Base-by-base conservation (phyloP, 2,888 invertebrate species). In the Drosophila lacicola region DNA sequence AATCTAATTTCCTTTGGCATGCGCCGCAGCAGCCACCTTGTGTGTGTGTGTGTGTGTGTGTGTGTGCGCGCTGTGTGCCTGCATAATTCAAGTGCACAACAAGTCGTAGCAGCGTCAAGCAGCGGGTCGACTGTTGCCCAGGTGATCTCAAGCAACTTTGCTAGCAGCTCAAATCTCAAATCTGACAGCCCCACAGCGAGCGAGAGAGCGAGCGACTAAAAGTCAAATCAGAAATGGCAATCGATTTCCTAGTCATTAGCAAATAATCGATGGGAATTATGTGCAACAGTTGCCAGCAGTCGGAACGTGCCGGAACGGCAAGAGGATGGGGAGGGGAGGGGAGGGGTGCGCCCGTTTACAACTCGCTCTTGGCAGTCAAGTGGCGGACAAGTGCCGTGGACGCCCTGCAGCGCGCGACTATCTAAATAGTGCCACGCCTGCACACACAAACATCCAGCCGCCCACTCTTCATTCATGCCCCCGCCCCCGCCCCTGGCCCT, bases 1-100 rank as follows among this genome's bases (percentile, higher is more conserved):
- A 88, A 85, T 85, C 80, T 85, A 82, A 88, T 84, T 84, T 84
- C 83, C 85, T 65, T 82, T 75, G 67, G 49, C 66, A 70, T 69
- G 49, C 53, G 68, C 64, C 64, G 51, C 67, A 70, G 45, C 58
- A 41, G 41, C 17, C 55, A 50, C 49, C 63, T 60, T 58, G n/a
- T 45, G 55, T 42, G 44, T 9, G 19, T 60, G 34, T 53, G 41
- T 62, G 41, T 25, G 41, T 44, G 41, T 33, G 14, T 64, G 49
- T 70, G 64, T 62, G 44, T 36, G 37, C 41, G 41, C 33, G 14
- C 6, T 69, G 49, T 71, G 64, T 64, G 68, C 73, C 60, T 83
- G 82, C 82, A 81, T 83, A 81, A 81, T 84, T 87, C 63, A 70
- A 78, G 61, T 71, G 70, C 70, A 73, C 47, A 54, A 58, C 34